Evolutionary conservation across 2,797 vertebrate species (phyloP), one percentile per base, ranked within the genome.

Genomic region (Smutsia temminckii): DNA sequence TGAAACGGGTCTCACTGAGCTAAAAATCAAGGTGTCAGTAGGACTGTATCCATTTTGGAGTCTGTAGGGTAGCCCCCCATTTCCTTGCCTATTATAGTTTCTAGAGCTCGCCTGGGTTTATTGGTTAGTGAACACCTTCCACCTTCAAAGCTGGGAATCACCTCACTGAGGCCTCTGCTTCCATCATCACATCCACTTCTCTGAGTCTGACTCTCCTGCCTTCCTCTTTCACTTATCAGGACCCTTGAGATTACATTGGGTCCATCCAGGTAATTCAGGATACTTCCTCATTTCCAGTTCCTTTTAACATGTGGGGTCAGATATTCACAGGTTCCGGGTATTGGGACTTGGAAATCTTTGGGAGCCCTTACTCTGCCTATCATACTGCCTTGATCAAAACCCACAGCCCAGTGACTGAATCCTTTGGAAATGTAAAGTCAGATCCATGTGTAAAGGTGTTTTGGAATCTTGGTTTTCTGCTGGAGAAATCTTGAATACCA

Each of bases 1-100:
- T 46, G 18, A 79, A 93, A 72, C 40, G 59, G 20, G 6, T 59
- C 46, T 89, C 27, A 1, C 20, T 86, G n/a, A 34, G 21, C 20
- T 89, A 86, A 93, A 46, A 61, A 71, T 66, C 53, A 61, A 86
- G 29, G 40, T 78, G 32, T 93, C 11, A 53, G 25, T 23, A 63
- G 68, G n/a, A 55, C 3, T 61, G 16, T 78, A 55, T 69, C 85
- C 12, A 11, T 75, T 85, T 37, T 77, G 42, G 21, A 74, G 23
- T 11, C 27, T 53, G 51, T 66, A 69, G 13, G 27, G 53, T 17
- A 46, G 8, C 46, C 69, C 71, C 40, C 40, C 3, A 32, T 77
- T 87, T 89, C 21, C 64, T 89, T 94, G 46, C 12, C 8, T 93
- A 64, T 85, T 77, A 21, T 7, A 42, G 40, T 86, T 95, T 94